Conservation (phyloP, 2,888 invertebrate species). For the Cosmia trapezina region DNA sequence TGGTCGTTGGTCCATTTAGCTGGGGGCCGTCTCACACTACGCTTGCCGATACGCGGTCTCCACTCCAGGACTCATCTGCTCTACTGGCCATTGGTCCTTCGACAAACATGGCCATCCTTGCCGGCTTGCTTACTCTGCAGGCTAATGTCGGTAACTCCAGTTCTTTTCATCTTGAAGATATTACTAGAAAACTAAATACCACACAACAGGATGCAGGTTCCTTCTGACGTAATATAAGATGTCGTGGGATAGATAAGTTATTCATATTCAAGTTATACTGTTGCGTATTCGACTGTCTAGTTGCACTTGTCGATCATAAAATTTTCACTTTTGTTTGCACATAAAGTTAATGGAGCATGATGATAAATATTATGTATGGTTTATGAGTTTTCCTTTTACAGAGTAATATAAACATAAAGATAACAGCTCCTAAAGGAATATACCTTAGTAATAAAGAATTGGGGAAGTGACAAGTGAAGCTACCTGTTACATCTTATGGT, state of each 20-base stretch:
- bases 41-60: too few species aligned
- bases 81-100: too few species aligned
- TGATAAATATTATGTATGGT: slow-evolving; percentile 52
- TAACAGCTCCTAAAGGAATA: slow-evolving; percentile 40
- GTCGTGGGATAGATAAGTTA: background rate
- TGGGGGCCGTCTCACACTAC: too few species aligned
- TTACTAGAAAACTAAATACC: background rate
- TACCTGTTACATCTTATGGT: slow-evolving; percentile 25
- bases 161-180: too few species aligned
- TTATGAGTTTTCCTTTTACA: slow-evolving; percentile 46
- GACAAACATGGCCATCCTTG: too few species aligned
- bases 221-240: background rate
- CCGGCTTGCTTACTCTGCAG: too few species aligned
- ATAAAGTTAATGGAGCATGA: slow-evolving; percentile 44
- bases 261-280: background rate
- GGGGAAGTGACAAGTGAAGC: background rate
- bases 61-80: too few species aligned
- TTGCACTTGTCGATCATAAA: slow-evolving; percentile 38
- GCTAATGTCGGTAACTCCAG: too few species aligned
- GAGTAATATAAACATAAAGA: slow-evolving; percentile 38
- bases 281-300: background rate
- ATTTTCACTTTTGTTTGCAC: slow-evolving; percentile 34
- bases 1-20: too few species aligned
- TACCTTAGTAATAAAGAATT: slow-evolving; percentile 15
- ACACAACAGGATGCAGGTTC: background rate